Evolutionary conservation across 2,113 vertebrate species (phyloP).

Genomic region (Grallaria varia): DNA sequence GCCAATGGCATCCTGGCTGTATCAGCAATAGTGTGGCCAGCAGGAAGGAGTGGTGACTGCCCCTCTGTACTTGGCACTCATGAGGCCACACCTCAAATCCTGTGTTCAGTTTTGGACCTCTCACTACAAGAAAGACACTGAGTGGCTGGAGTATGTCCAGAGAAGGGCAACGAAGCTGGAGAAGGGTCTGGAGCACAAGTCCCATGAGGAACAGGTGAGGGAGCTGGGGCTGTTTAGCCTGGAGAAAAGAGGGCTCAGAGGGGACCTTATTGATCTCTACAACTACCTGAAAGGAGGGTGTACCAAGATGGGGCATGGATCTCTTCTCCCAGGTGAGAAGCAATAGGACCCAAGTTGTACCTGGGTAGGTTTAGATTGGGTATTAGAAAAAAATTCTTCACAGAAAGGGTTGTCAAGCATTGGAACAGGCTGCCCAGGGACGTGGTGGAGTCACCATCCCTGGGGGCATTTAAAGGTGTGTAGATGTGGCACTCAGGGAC

Average conservation of each 20-base stretch:
- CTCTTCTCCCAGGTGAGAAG: neutral
- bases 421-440: neutral
- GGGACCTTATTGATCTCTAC: neutral
- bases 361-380: too few relatives aligned
- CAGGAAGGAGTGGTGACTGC: neutral
- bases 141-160: accelerated
- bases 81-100: neutral
- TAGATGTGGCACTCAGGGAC: neutral
- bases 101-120: neutral
- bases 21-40: neutral
- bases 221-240: neutral
- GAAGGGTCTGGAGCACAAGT: neutral
- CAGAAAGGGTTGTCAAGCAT: neutral
- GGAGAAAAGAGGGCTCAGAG: neutral
- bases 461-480: neutral
- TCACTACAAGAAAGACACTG: accelerated
- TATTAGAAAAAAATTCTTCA: neutral
- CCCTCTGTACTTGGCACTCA: neutral
- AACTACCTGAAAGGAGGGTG: neutral
- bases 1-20: neutral
- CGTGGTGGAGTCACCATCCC: neutral
- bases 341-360: neutral
- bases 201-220: neutral
- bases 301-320: neutral
- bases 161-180: accelerated